Conservation (phyloP, 2,888 invertebrate genomes). For the Heteromurus nitidus region DNA sequence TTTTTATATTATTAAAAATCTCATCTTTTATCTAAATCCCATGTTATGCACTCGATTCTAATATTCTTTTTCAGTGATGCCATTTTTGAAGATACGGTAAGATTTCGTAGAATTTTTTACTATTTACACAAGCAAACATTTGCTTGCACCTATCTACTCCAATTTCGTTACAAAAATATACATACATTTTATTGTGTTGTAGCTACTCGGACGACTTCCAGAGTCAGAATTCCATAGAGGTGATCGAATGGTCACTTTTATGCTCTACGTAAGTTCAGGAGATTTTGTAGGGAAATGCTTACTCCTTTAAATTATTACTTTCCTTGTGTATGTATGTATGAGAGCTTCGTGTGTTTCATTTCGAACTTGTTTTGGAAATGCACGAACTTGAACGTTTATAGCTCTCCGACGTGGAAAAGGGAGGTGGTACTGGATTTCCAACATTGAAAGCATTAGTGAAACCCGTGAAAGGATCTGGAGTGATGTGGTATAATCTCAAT, state of each 20-base stretch:
- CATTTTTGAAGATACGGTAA: slow-evolving; percentile 65
- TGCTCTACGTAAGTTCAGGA: slow-evolving; percentile 74
- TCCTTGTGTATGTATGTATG: background rate
- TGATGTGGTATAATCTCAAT: slow-evolving; percentile 77
- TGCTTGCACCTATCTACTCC: background rate
- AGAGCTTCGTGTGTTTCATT: too few species aligned
- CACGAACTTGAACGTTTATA: slow-evolving; percentile 2
- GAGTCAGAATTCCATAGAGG: slow-evolving; percentile 66
- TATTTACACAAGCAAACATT: background rate
- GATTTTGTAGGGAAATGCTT: background rate
- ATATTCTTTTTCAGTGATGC: slow-evolving; percentile 68
- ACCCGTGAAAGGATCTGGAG: slow-evolving; percentile 75
- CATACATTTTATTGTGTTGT: background rate
- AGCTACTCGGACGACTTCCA: slow-evolving; percentile 25
- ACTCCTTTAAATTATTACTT: background rate
- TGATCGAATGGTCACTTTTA: slow-evolving; percentile 74
- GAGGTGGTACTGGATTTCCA: slow-evolving; percentile 75
- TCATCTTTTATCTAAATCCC: too few species aligned
- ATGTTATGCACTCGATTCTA: background rate
- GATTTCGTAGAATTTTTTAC: background rate
- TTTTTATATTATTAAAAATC: too few species aligned
- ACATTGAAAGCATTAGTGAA: slow-evolving; percentile 73
- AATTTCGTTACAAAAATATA: background rate
- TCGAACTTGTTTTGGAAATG: too few species aligned
- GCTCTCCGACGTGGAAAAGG: slow-evolving; percentile 72